A percentile compares a stretch with the other conserved stretches of the same genome.
phyloP scores from a whole-genome alignment of 2,888 invertebrate genomes.

The Cacoxenus indagator region DNA sequence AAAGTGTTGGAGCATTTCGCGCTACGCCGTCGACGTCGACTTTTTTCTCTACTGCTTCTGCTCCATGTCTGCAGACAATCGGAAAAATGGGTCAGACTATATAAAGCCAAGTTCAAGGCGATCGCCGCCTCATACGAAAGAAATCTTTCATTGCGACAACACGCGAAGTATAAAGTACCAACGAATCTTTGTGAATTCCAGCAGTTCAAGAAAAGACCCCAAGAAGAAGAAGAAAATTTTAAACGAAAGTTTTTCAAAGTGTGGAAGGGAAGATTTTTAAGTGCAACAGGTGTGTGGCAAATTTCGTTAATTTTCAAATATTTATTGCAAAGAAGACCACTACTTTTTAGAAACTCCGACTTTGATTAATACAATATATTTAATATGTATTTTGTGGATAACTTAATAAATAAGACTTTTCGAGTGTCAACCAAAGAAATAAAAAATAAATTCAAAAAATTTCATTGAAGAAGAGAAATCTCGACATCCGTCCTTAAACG shows the following conservation, averaged over 20 bases:
- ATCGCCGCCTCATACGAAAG: slow-evolving; percentile 74
- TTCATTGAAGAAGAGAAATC: too few relatives aligned
- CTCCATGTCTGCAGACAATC: slow-evolving; percentile 12
- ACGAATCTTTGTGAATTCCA: slow-evolving; percentile 25
- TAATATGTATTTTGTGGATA: not conserved
- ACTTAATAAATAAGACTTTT: too few relatives aligned
- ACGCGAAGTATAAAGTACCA: slow-evolving; percentile 13
- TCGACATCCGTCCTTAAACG: too few relatives aligned
- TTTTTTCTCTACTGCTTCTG: not conserved
- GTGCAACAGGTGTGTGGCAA: slow-evolving; percentile 9
- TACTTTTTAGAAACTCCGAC: too few relatives aligned
- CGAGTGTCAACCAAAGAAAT: too few relatives aligned
- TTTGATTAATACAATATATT: not conserved
- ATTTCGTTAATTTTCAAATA: not conserved
- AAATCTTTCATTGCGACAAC: slow-evolving; percentile 46
- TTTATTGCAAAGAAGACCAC: too few relatives aligned
- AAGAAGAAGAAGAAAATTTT: not conserved
- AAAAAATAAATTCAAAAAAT: too few relatives aligned
- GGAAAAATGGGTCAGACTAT: slow-evolving; percentile 86
- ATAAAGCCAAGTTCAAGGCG: slow-evolving; percentile 88
- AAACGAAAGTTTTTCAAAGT: slow-evolving; percentile 16
- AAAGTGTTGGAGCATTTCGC: not conserved
- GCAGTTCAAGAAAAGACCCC: not conserved
- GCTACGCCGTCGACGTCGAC: not conserved
- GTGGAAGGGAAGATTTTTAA: not conserved